Conservation (phyloP, 2,888 invertebrate genomes). For the Caenorhabditis sinica region DNA sequence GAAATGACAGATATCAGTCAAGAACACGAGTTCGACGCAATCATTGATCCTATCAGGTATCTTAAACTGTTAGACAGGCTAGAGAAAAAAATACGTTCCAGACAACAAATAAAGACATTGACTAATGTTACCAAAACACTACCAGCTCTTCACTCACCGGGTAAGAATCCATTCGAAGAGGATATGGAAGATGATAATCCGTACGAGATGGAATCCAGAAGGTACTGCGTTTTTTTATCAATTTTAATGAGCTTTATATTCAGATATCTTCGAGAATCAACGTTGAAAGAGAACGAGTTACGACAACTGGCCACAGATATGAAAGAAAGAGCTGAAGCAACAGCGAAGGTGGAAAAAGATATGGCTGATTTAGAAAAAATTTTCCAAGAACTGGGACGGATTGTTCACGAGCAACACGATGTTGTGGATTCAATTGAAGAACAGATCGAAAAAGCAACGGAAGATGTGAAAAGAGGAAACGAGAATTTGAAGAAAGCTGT, state of each 20-base stretch:
- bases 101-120: slow-evolving; percentile 73
- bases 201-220: slow-evolving; percentile 68
- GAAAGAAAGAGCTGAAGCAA: slow-evolving; percentile 69
- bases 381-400: slow-evolving; percentile 75
- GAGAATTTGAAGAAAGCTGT: slow-evolving; percentile 80
- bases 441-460: slow-evolving; percentile 78
- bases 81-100: background rate
- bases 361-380: slow-evolving; percentile 80
- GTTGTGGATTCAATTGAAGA: slow-evolving; percentile 81
- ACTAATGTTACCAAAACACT: slow-evolving; percentile 65
- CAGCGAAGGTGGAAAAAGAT: slow-evolving; percentile 70
- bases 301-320: slow-evolving; percentile 64
- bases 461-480: slow-evolving; percentile 78
- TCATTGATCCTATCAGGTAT: slow-evolving; percentile 75
- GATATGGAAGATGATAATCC: slow-evolving; percentile 66
- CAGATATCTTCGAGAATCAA: slow-evolving; percentile 60
- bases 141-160: slow-evolving; percentile 10
- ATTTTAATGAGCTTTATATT: too few species aligned
- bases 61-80: background rate
- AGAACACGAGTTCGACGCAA: slow-evolving; percentile 72
- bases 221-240: slow-evolving; percentile 4
- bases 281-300: slow-evolving; percentile 53
- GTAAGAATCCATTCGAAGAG: slow-evolving; percentile 51
- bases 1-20: slow-evolving; percentile 60
- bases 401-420: slow-evolving; percentile 82